phyloP scores from a whole-genome alignment of 2,888 invertebrate genomes.

The Pristionchus maxplancki region DNA sequence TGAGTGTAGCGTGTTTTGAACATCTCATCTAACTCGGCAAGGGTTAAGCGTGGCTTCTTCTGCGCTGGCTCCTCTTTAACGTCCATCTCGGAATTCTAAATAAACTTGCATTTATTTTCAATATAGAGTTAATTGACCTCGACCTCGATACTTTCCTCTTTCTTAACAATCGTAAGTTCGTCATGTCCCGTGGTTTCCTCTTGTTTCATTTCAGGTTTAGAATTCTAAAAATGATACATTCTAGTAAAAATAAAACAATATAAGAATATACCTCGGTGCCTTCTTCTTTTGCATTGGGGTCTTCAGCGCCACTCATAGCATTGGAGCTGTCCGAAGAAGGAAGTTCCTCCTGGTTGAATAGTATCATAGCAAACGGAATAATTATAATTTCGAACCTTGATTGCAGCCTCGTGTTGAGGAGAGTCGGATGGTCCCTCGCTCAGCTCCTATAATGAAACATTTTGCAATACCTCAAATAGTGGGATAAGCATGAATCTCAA shows the following conservation, averaged over 20 bases:
- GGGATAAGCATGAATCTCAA: no score
- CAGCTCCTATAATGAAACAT: not conserved
- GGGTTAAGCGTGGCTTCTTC: not conserved
- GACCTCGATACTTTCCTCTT: not conserved
- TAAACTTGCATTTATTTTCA: not conserved
- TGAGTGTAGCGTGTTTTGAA: constrained; percentile 28
- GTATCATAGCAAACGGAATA: not conserved
- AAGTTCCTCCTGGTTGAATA: not conserved
- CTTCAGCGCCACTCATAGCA: not conserved
- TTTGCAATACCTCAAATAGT: no score
- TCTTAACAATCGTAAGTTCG: not conserved
- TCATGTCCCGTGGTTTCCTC: not conserved
- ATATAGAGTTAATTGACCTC: not conserved
- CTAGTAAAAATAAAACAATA: not conserved
- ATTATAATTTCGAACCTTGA: not conserved
- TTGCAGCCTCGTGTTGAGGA: not conserved
- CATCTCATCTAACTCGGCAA: constrained; percentile 37
- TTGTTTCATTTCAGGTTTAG: not conserved
- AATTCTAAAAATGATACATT: not conserved
- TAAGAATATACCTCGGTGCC: not conserved
- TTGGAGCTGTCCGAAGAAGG: not conserved
- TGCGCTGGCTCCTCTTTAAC: constrained; percentile 2
- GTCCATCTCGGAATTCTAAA: not conserved
- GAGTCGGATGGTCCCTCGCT: not conserved
- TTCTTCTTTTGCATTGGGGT: not conserved